Evolutionary conservation across 1,140 invertebrate species (phyloP).

Genomic region (Neelides sp.): DNA sequence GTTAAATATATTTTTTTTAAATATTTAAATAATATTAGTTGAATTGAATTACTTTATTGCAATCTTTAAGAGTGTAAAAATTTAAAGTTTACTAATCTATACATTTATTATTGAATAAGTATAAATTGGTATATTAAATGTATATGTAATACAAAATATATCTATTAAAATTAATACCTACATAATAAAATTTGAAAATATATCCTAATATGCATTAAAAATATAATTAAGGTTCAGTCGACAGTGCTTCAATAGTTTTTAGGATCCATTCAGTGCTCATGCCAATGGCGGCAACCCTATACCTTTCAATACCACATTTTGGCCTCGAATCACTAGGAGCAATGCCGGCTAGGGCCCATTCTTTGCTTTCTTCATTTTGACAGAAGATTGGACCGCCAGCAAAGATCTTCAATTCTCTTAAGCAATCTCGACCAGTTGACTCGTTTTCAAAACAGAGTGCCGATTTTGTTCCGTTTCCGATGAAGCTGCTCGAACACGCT

Average conservation of each 20-base stretch:
- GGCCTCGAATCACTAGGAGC: constrained; percentile 17
- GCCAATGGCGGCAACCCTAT: constrained; percentile 15
- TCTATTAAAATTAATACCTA: too few species aligned
- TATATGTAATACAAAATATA: too few species aligned
- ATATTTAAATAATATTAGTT: too few species aligned
- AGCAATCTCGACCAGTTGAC: constrained; percentile 21
- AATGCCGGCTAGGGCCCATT: constrained; percentile 27
- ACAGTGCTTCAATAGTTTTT: constrained; percentile 29
- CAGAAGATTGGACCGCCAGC: constrained; percentile 28
- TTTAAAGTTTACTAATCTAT: too few species aligned
- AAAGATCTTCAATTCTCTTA: constrained; percentile 25
- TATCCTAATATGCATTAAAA: too few species aligned
- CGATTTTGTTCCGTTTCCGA: constrained; percentile 7
- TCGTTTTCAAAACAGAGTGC: constrained; percentile 29
- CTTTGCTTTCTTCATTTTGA: constrained; percentile 31
- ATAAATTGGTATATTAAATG: too few species aligned
- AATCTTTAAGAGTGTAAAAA: too few species aligned
- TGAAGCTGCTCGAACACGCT: constrained; percentile 4
- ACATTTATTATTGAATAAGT: too few species aligned
- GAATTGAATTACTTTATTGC: too few species aligned
- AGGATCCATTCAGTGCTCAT: constrained; percentile 31
- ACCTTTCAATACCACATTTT: constrained; percentile 31
- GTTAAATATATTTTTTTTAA: too few species aligned
- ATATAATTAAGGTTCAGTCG: constrained; percentile 10
- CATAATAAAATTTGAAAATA: too few species aligned